phyloP scores from a whole-genome alignment of 2,888 invertebrate genomes.

The Amorpha juglandis region DNA sequence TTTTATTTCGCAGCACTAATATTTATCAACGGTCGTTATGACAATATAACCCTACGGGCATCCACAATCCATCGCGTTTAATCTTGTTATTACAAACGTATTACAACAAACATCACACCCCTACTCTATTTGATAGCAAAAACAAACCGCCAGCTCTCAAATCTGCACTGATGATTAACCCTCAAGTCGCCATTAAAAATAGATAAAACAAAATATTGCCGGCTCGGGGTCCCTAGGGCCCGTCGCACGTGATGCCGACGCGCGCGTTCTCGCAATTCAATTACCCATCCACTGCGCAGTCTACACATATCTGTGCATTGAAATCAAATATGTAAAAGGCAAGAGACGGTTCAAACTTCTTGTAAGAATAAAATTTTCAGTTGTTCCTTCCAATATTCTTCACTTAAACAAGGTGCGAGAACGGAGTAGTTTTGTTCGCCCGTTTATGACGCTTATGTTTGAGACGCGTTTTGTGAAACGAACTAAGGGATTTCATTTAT shows the following conservation, averaged over 20 bases:
- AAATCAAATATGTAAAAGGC: conserved; percentile 59
- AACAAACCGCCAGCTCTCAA: conserved; percentile 60
- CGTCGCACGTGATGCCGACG: conserved; percentile 60
- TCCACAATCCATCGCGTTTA: conserved; percentile 10
- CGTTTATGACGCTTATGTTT: not conserved
- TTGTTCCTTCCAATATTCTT: conserved; percentile 24
- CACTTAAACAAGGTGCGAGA: conserved; percentile 6
- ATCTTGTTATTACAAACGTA: conserved; percentile 38
- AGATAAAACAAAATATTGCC: conserved; percentile 77
- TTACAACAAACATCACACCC: conserved; percentile 42
- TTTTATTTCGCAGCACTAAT: conserved; percentile 7
- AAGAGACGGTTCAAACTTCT: conserved; percentile 33
- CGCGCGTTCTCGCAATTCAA: conserved; percentile 70
- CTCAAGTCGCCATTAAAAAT: conserved; percentile 76
- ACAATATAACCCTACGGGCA: conserved; percentile 4
- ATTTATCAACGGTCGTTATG: not conserved
- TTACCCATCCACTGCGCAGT: conserved; percentile 61
- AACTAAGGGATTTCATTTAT: not conserved
- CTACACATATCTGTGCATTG: conserved; percentile 51
- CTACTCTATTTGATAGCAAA: conserved; percentile 41
- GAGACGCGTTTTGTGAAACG: conserved; percentile 2
- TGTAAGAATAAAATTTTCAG: conserved; percentile 32
- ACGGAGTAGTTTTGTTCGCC: not conserved
- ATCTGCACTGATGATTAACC: conserved; percentile 71
- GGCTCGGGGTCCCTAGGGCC: conserved; percentile 59